Conservation (phyloP, 2,113 vertebrate genomes). For the Ageneiosus marmoratus region DNA sequence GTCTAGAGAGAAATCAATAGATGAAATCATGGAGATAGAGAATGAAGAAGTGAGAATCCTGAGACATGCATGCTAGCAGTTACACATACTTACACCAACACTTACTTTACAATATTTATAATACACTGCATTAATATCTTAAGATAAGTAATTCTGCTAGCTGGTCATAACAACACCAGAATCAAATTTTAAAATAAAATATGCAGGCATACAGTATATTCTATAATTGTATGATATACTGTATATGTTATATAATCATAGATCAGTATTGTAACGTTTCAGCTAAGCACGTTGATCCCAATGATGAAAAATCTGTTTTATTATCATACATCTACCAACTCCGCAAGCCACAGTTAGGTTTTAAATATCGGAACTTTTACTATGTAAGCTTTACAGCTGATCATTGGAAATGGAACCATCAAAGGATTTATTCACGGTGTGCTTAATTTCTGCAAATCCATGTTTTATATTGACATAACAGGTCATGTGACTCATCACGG, state of each 20-base stretch:
- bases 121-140: background rate
- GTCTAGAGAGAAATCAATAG: conserved; percentile 70
- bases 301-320: background rate
- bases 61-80: background rate
- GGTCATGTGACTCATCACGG: background rate
- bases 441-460: background rate
- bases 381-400: background rate
- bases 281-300: background rate
- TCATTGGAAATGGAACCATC: background rate
- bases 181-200: background rate
- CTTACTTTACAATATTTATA: too few relatives aligned
- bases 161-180: background rate
- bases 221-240: background rate
- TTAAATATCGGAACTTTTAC: background rate
- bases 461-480: background rate
- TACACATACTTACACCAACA: background rate
- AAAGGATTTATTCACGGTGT: background rate
- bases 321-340: background rate
- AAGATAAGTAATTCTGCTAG: background rate
- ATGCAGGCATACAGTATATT: background rate
- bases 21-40: conserved; percentile 60
- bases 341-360: background rate
- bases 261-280: too few relatives aligned
- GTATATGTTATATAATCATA: too few relatives aligned
- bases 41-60: conserved; percentile 29